Evolutionary conservation across 2,888 invertebrate genomes (phyloP), one percentile per base, ranked within the genome.

Genomic region (Drosophila vallismaia): DNA sequence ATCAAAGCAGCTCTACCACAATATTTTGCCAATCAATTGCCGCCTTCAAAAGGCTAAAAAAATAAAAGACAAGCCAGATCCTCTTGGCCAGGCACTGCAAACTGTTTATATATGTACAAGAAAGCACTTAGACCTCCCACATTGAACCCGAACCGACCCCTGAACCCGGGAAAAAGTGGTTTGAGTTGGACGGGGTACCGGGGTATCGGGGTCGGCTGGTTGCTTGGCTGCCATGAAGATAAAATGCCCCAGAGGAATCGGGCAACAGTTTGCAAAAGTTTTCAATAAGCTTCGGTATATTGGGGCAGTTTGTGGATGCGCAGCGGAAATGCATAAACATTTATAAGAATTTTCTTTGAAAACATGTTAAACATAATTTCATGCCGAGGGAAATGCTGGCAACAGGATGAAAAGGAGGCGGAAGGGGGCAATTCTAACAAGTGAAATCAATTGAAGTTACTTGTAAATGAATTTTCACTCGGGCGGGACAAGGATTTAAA

Each of bases 301-400:
- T 31, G 63, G 44, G 54, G 56, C 75, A 67, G 67, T 72, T 62
- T 66, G 63, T 58, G 52, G 33, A 71, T 68, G 73, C 76, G 76
- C 75, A 69, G 52, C 69, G 59, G 68, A 81, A 83, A 74, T 82
- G 83, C 83, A 82, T 77, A 83, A 83, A 74, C 77, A 81, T 75
- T 78, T 79, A 75, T 66, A 78, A 76, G 82, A 73, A 74, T 69
- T 75, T 69, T 45, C 66, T 54, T 29, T 54, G 69, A 60, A 60
- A 79, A 56, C 79, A 76, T 77, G 75, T 72, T 77, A 33, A 67
- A 70, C 81, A 80, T 70, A 70, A 80, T 77, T 79, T 71, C 53
- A 71, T 79, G 71, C 60, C 63, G 31, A 48, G 40, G 48, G 45
- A 54, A 14, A 31, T 28, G 12, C 28, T 2, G 28, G 31, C 44